A percentile compares a stretch with the other conserved stretches of the same genome.
These are phyloP conservation scores for Nezara viridula DNA, from an alignment of 2,888 invertebrate species.

Conservation along the genomic window DNA sequence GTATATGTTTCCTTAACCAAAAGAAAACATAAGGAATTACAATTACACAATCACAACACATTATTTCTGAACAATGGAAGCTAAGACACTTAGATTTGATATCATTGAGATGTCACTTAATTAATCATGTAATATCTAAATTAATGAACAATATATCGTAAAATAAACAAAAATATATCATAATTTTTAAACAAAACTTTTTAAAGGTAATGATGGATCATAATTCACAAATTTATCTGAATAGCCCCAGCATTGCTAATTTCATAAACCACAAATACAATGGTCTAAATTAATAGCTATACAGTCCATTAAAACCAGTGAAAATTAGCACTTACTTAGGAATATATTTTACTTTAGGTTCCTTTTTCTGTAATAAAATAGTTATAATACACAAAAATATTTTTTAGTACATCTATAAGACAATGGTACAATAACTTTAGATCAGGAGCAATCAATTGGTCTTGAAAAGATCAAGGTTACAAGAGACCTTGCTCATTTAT, in stretches of 20 bases:
- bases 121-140: background rate
- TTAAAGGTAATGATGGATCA: background rate
- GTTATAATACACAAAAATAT: slow-evolving; percentile 53
- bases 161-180: background rate
- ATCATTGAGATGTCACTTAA: background rate
- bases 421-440: background rate
- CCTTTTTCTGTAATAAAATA: slow-evolving; percentile 38
- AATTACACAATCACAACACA: background rate
- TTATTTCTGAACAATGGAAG: background rate
- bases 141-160: background rate
- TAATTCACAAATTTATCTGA: background rate
- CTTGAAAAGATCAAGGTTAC: background rate
- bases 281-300: background rate
- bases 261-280: background rate
- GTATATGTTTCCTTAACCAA: background rate
- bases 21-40: background rate
- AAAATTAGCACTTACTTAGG: background rate
- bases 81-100: background rate
- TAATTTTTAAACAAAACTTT: background rate
- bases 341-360: background rate
- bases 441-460: background rate
- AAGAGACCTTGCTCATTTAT: background rate
- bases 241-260: too few species aligned
- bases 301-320: background rate
- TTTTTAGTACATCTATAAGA: slow-evolving; percentile 2